Evolutionary conservation across 2,797 vertebrate genomes (phyloP), one percentile per base, ranked within the genome.

Genomic region (Phaenicophaeus curvirostris): DNA sequence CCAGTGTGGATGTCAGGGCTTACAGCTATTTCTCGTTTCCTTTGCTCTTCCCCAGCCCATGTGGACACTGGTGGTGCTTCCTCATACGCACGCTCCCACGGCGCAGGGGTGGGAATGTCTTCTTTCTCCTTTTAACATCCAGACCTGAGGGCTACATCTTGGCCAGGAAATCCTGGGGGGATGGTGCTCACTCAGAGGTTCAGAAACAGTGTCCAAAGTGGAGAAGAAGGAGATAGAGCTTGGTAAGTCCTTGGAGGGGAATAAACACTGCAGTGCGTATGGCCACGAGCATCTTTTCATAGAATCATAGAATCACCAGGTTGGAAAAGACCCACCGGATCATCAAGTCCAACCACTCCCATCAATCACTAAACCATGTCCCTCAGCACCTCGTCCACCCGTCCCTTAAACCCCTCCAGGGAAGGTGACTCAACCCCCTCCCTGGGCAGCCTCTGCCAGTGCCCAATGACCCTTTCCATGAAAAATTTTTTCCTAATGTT

Each of bases 261-360:
- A 11, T 50, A 74, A 87, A 35, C 18, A 42, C 25, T 0, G 0
- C 1, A 8, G 20, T 41, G 9, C 8, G 13, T 0, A 0, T 61
- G 33, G 25, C 61, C 25, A 27, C 0, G 2, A 61, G 46, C 58
- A 80, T 21, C n/a, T n/a, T n/a, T n/a, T n/a, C n/a, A n/a, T n/a
- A n/a, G n/a, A n/a, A n/a, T n/a, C n/a, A n/a, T n/a, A n/a, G n/a
- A n/a, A n/a, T n/a, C n/a, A n/a, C n/a, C n/a, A n/a, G n/a, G n/a
- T n/a, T n/a, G n/a, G n/a, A n/a, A n/a, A n/a, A n/a, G n/a, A n/a
- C n/a, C n/a, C n/a, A n/a, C n/a, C n/a, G n/a, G n/a, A n/a, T n/a
- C n/a, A n/a, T n/a, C n/a, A n/a, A n/a, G n/a, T n/a, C n/a, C n/a
- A n/a, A n/a, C n/a, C n/a, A n/a, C n/a, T n/a, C n/a, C n/a, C n/a